Percentiles rank a stretch among this genome's conserved stretches.
Evolutionary conservation across 2,888 invertebrate genomes (phyloP).

Genomic region (Danaus chrysippus): DNA sequence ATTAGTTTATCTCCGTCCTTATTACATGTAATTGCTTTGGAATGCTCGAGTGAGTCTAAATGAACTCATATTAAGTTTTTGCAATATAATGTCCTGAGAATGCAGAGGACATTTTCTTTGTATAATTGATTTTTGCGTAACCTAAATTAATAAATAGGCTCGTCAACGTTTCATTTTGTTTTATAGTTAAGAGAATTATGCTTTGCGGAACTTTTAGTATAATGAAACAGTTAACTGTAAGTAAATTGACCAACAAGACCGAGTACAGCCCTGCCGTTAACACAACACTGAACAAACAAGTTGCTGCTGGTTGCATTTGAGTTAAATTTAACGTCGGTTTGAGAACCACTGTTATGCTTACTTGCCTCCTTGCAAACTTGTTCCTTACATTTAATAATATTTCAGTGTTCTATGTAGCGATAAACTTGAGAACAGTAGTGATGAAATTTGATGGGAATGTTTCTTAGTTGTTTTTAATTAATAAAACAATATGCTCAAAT

Average conservation of each 20-base stretch:
- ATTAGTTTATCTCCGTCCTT: conserved; percentile 26
- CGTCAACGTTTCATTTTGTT: not conserved
- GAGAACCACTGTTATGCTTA: conserved; percentile 7
- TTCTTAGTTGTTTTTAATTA: not conserved
- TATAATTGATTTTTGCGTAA: not conserved
- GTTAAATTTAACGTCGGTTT: conserved; percentile 8
- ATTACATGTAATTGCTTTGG: conserved; percentile 20
- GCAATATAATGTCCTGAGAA: not conserved
- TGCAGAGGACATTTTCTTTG: not conserved
- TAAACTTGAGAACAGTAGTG: not conserved
- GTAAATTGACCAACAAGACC: conserved; percentile 8
- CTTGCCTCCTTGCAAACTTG: conserved; percentile 2
- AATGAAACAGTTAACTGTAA: conserved; percentile 5
- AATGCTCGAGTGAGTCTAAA: conserved; percentile 20
- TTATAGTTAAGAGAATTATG: not conserved
- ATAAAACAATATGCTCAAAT: no score
- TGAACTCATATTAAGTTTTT: not conserved
- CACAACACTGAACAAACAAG: conserved; percentile 12
- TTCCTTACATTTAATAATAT: not conserved
- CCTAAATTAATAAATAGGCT: no score
- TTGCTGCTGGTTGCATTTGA: conserved; percentile 13
- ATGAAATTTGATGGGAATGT: conserved; percentile 1
- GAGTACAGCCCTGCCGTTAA: conserved; percentile 6
- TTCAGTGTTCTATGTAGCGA: not conserved
- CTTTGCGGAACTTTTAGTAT: not conserved